phyloP scores from a whole-genome alignment of 2,888 invertebrate species.

The Perdita meconis region DNA sequence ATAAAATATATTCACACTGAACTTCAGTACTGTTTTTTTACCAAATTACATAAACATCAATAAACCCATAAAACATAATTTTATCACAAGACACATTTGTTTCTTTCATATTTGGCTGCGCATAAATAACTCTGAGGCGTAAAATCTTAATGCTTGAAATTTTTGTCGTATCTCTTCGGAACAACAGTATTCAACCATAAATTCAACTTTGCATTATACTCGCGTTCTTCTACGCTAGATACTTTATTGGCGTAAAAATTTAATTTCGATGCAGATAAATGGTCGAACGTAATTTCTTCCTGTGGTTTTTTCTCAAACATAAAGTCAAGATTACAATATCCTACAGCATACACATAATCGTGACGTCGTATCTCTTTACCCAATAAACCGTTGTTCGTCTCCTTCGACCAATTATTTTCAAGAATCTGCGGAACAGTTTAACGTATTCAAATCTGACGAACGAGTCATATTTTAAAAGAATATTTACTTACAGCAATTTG shows the following conservation, averaged over 20 bases:
- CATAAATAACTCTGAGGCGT: too few species aligned
- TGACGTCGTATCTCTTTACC: slow-evolving; percentile 1
- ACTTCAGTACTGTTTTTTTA: too few species aligned
- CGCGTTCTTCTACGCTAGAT: slow-evolving; percentile 15
- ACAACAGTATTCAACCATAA: slow-evolving; percentile 27
- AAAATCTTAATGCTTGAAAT: slow-evolving; percentile 75
- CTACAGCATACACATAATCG: slow-evolving; percentile 31
- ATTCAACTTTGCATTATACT: slow-evolving; percentile 41
- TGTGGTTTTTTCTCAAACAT: not conserved
- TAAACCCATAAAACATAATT: slow-evolving; percentile 57
- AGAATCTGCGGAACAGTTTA: slow-evolving; percentile 21
- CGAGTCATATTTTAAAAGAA: not conserved
- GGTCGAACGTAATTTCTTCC: slow-evolving; percentile 22
- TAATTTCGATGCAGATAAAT: slow-evolving; percentile 11
- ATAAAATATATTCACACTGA: slow-evolving; percentile 1
- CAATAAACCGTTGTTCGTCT: slow-evolving; percentile 41
- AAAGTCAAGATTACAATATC: slow-evolving; percentile 47
- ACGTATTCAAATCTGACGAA: not conserved
- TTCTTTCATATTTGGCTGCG: not conserved
- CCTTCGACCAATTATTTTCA: slow-evolving; percentile 44
- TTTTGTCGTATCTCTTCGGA: slow-evolving; percentile 32
- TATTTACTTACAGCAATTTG: slow-evolving; percentile 38
- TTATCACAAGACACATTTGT: not conserved
- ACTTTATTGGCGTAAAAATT: slow-evolving; percentile 24
- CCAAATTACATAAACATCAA: not conserved